Percentiles rank a stretch among this genome's conserved stretches.
Evolutionary conservation across 2,888 invertebrate genomes (phyloP).

Genomic region (Vandiemenella viatica): DNA sequence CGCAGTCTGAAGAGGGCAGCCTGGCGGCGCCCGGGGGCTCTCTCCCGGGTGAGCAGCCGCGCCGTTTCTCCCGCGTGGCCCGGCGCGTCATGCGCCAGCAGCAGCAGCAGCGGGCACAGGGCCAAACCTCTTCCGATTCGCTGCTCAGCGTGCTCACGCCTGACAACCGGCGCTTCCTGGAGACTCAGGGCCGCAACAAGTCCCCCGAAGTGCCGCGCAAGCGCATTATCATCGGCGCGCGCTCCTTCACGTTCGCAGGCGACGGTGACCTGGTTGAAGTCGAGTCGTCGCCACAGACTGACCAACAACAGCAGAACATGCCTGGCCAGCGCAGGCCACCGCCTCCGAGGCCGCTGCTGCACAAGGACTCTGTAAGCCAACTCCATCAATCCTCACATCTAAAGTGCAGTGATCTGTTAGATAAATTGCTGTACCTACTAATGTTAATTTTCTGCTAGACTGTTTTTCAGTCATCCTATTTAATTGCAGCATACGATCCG

Average conservation of each 20-base stretch:
- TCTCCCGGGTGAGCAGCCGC: background rate
- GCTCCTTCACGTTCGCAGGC: conserved; percentile 24
- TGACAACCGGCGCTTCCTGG: conserved; percentile 27
- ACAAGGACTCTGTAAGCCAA: conserved; percentile 14
- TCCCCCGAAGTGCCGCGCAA: conserved; percentile 20
- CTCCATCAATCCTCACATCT: no score
- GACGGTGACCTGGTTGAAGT: conserved; percentile 25
- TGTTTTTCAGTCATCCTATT: no score
- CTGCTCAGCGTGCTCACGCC: conserved; percentile 25
- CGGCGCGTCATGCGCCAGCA: background rate
- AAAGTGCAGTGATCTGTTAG: no score
- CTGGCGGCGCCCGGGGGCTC: background rate
- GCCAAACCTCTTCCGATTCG: background rate
- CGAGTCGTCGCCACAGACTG: background rate
- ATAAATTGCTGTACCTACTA: no score
- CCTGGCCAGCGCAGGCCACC: background rate
- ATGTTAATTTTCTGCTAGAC: no score
- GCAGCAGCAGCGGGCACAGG: background rate
- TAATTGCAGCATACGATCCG: no score
- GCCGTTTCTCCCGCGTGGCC: background rate
- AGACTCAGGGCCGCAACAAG: conserved; percentile 22
- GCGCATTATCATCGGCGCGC: conserved; percentile 25
- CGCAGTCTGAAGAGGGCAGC: background rate
- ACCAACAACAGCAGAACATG: background rate
- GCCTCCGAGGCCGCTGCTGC: conserved; percentile 8